Evolutionary conservation across 1,140 invertebrate species (phyloP), one percentile per base, ranked within the genome.

Genomic region (Heliconius eleuchia): DNA sequence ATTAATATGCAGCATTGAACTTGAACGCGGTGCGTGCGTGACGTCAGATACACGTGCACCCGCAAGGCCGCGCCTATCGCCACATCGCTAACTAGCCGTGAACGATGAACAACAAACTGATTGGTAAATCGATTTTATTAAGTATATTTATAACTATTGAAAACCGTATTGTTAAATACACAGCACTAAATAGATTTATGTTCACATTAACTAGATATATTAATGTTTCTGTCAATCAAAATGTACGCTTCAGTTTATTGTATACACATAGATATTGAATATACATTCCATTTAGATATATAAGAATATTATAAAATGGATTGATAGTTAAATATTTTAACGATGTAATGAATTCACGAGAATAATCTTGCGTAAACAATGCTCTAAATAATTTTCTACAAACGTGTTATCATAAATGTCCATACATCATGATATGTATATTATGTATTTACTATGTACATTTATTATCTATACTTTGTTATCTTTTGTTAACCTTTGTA

Each of bases 1-100:
- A 91, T 91, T 89, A 91, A 92, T 90, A 89, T 89, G 82, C 89
- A 94, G 81, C 92, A 92, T 94, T 94, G 92, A 94, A 94, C 92
- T 94, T 94, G 92, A 94, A 91, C 90, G 91, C 84, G 83, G 83
- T 85, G 86, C 87, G 85, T 87, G 85, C 79, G 83, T 92, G 92
- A 92, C 91, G 92, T 92, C 87, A 91, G 77, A 34, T 85, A 85
- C 86, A 88, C 87, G 83, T 87, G 89, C 84, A 85, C 80, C 82
- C 83, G 86, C 90, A 92, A 89, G 88, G 89, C 91, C 89, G 86
- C 85, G 78, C 80, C 84, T 86, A 86, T 86, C 87, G 86, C 86
- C 80, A 86, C 85, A 85, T 85, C 84, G 83, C 81, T 78, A 82
- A 80, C 76, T 77, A 80, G 79, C 78, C 78, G 78, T 82, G 81